A percentile compares a stretch with the other conserved stretches of the same genome.
These are phyloP conservation scores for Ophraella communa DNA, from an alignment of 2,888 invertebrate genomes.

Conservation along the genomic window DNA sequence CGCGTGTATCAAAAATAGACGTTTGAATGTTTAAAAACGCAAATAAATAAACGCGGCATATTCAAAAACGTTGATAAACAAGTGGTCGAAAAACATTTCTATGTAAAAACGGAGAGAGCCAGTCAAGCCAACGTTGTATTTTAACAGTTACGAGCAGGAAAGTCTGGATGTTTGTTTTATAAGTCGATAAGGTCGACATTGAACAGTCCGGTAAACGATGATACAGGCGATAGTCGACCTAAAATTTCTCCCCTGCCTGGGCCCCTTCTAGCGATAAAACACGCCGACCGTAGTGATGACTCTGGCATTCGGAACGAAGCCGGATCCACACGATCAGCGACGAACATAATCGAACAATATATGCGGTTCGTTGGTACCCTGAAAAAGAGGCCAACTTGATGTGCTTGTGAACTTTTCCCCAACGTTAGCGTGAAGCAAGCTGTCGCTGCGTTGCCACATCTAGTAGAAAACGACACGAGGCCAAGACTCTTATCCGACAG, in stretches of 20 bases:
- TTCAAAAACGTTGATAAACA: conserved; percentile 44
- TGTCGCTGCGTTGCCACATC: conserved; percentile 43
- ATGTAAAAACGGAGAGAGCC: conserved; percentile 12
- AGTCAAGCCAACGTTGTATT: conserved; percentile 30
- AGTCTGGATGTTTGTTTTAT: conserved; percentile 55
- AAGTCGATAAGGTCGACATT: conserved; percentile 47
- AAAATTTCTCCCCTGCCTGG: conserved; percentile 53
- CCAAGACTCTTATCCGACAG: conserved; percentile 9
- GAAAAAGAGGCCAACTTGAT: conserved; percentile 57
- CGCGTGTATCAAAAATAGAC: background rate
- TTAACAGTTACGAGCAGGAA: conserved; percentile 48
- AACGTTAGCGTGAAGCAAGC: conserved; percentile 52
- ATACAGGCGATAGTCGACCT: conserved; percentile 40
- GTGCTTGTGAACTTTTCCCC: conserved; percentile 55
- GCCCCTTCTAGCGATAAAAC: conserved; percentile 56
- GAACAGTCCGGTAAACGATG: conserved; percentile 20
- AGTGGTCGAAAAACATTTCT: conserved; percentile 50
- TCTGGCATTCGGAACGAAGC: conserved; percentile 35
- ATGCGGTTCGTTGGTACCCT: conserved; percentile 37
- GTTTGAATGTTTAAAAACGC: conserved; percentile 12
- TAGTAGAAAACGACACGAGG: conserved; percentile 10
- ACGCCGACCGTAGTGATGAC: conserved; percentile 32
- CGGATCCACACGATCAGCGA: conserved; percentile 24
- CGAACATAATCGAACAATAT: conserved; percentile 38
- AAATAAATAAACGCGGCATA: conserved; percentile 30